These are phyloP conservation scores for Autographa pulchrina DNA, from an alignment of 2,888 invertebrate species.

Conservation along the genomic window DNA sequence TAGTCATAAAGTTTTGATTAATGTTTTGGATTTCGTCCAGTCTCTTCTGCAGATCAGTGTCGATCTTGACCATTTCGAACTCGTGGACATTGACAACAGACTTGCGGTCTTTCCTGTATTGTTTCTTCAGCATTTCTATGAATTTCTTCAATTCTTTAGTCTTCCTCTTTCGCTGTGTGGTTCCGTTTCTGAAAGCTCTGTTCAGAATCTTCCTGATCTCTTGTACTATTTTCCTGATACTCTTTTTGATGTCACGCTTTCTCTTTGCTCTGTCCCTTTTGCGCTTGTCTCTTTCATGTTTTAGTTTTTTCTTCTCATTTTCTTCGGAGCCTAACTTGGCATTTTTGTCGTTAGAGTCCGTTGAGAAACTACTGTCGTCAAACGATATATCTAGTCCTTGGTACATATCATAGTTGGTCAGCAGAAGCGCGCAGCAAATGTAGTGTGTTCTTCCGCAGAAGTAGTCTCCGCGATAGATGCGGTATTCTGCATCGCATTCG, in stretches of 20 bases:
- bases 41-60: conserved; percentile 63
- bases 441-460: conserved; percentile 79
- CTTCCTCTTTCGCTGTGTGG: conserved; percentile 71
- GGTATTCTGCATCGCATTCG: conserved; percentile 80
- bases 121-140: conserved; percentile 74
- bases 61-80: conserved; percentile 71
- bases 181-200: conserved; percentile 73
- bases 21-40: conserved; percentile 68
- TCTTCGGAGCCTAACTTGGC: conserved; percentile 60
- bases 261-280: conserved; percentile 53
- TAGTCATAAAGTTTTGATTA: conserved; percentile 71
- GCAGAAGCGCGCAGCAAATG: conserved; percentile 77
- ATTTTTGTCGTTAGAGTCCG: conserved; percentile 72
- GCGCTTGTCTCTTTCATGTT: conserved; percentile 34
- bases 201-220: conserved; percentile 76
- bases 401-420: conserved; percentile 80
- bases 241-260: conserved; percentile 74
- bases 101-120: conserved; percentile 76
- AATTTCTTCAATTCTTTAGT: conserved; percentile 79
- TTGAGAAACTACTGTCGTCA: conserved; percentile 68
- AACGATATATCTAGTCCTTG: conserved; percentile 81
- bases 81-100: conserved; percentile 76
- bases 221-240: conserved; percentile 71
- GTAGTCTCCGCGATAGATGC: conserved; percentile 80
- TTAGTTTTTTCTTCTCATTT: not conserved